Percentiles rank a stretch among this genome's conserved stretches.
These are phyloP conservation scores for Onthophagus sagittarius DNA, from an alignment of 2,888 invertebrate species.

Conservation along the genomic window DNA sequence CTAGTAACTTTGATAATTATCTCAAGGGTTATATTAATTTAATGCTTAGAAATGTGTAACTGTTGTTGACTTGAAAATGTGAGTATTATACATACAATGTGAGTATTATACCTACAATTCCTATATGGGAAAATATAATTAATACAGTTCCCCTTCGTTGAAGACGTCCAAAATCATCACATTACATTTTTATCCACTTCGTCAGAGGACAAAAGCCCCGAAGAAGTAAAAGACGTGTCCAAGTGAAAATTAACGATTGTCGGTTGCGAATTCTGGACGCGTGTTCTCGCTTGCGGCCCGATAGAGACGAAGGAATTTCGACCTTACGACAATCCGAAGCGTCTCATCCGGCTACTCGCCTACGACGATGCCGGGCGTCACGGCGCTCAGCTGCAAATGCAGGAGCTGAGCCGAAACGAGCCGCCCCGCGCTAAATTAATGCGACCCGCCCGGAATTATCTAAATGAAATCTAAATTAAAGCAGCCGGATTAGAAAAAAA, in stretches of 20 bases:
- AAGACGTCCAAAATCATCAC: background rate
- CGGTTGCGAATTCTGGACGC: background rate
- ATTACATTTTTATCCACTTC: background rate
- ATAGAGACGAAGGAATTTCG: background rate
- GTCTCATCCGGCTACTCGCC: background rate
- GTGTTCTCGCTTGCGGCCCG: background rate
- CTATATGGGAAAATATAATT: background rate
- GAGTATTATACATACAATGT: too few species aligned
- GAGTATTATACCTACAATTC: too few species aligned
- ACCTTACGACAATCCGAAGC: background rate
- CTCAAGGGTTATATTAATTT: too few species aligned
- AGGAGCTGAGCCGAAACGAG: background rate
- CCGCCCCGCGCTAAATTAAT: background rate
- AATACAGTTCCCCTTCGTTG: background rate
- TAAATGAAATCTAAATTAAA: constrained; percentile 14
- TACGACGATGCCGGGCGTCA: background rate
- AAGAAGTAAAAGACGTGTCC: background rate
- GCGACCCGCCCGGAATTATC: constrained; percentile 5
- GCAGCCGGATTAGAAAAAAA: constrained; percentile 10
- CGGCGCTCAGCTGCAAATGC: background rate
- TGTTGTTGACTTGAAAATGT: too few species aligned
- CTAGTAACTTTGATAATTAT: too few species aligned
- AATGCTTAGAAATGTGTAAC: too few species aligned
- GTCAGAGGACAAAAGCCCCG: background rate
- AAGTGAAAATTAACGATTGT: background rate